Base-by-base conservation (phyloP, 1,140 invertebrate genomes). In the Drosophila pruinosa region DNA sequence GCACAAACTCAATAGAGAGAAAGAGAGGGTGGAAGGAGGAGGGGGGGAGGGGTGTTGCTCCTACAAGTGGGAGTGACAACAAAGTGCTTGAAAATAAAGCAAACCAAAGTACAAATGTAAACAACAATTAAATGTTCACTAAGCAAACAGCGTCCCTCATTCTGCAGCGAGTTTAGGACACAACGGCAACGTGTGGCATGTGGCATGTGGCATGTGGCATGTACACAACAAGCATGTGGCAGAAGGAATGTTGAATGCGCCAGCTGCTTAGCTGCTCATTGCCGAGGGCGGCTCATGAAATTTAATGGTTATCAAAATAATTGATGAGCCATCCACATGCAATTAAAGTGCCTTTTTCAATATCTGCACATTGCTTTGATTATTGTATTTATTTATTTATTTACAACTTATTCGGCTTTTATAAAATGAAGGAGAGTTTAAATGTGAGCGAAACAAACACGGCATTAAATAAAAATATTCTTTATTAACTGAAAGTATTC, bases 101-200 rank as follows among this genome's bases (percentile, higher is more conserved):
- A 81, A 82, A 86, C 70, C 78, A 81, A 82, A 86, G 76, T 74
- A 78, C 81, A 88, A 86, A 88, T 86, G 83, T 82, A 86, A 86
- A 88, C 82, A 86, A 82, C 82, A 86, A 89, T 86, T 86, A 78
- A 86, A 86, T 82, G 83, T 86, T 89, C 82, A 65, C 82, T 82
- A 88, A 88, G 78, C 82, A 78, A 88, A 88, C 77, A 81, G 19
- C 38, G 24, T 31, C 21, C 17, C 31, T 43, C 15, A 41, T 26
- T 26, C 5, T 12, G 31, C 19, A 26, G 1, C 10, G 10, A 31
- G 38, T 38, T 28, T 26, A 34, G 15, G 41, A 31, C 26, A 57
- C 36, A 47, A 38, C 22, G 12, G 19, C 38, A 17, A 22, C 24
- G 22, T 26, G 24, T 17, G 1, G 39, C 12, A 45, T 21, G 17